Evolutionary conservation across 2,797 vertebrate species (phyloP).

Genomic region (Crocidura indochinensis): DNA sequence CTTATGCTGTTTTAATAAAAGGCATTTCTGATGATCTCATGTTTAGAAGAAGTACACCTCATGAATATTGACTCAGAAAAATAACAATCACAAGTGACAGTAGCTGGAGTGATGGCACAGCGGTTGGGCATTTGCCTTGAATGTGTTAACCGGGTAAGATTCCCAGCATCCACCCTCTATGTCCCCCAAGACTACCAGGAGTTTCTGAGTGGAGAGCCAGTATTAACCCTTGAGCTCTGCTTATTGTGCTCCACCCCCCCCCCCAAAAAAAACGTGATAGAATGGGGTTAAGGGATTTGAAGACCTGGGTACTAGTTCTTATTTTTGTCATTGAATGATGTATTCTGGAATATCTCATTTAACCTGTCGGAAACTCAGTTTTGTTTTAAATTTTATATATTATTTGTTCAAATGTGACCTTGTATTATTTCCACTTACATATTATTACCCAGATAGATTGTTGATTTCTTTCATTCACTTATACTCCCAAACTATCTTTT

Average conservation of each 20-base stretch:
- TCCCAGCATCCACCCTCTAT: no score
- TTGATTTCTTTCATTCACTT: background rate
- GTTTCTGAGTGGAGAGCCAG: no score
- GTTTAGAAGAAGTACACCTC: background rate
- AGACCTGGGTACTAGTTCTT: background rate
- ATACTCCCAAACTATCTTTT: background rate
- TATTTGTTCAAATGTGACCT: background rate
- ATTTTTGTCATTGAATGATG: background rate
- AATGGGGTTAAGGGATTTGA: background rate
- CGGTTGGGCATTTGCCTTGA: no score
- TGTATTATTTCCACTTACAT: background rate
- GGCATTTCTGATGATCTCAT: background rate
- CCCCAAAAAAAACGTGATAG: no score
- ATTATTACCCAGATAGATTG: background rate
- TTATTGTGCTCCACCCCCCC: no score
- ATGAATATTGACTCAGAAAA: background rate
- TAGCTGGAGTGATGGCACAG: no score
- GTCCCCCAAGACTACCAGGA: no score
- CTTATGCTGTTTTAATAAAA: background rate
- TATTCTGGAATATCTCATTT: background rate
- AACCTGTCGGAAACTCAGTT: background rate
- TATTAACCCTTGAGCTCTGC: no score
- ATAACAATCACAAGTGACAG: background rate
- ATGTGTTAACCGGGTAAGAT: no score
- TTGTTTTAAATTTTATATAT: constrained; percentile 37